phyloP scores from a whole-genome alignment of 2,888 invertebrate genomes.

The Lycocerus yunnanus region DNA sequence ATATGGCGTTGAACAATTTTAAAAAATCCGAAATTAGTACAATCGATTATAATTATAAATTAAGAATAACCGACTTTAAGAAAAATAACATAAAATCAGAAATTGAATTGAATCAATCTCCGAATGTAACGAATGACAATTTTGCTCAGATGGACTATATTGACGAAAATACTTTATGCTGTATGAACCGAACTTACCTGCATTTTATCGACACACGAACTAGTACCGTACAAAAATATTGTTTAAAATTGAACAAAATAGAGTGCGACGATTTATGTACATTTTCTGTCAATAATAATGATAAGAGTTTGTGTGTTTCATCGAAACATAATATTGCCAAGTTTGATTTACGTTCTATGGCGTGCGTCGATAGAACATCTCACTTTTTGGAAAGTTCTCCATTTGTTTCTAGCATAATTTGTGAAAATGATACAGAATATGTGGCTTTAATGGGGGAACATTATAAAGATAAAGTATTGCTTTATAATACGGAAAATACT shows the following conservation, averaged over 20 bases:
- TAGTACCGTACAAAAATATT: neutral
- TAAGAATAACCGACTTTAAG: slow-evolving; percentile 6
- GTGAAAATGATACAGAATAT: neutral
- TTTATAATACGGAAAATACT: neutral
- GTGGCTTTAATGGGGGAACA: slow-evolving; percentile 5
- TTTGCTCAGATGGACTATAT: slow-evolving; percentile 10
- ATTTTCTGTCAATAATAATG: slow-evolving; percentile 4
- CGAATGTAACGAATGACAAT: neutral
- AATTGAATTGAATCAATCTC: neutral
- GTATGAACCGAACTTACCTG: slow-evolving; percentile 14
- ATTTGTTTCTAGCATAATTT: slow-evolving; percentile 3
- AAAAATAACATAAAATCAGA: neutral
- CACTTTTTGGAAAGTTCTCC: slow-evolving; percentile 19
- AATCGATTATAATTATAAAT: slow-evolving; percentile 4
- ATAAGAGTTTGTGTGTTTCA: slow-evolving; percentile 1
- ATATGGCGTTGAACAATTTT: slow-evolving; percentile 6
- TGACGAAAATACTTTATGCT: slow-evolving; percentile 9
- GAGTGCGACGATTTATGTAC: slow-evolving; percentile 21
- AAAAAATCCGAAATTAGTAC: neutral
- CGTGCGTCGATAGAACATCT: neutral
- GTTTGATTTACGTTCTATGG: slow-evolving; percentile 7
- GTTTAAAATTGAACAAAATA: neutral
- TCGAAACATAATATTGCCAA: slow-evolving; percentile 16
- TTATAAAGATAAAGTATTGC: slow-evolving; percentile 7
- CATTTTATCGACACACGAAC: slow-evolving; percentile 16